Evolutionary conservation across 2,888 invertebrate genomes (phyloP).

Genomic region (Pogonocherus hispidulus): DNA sequence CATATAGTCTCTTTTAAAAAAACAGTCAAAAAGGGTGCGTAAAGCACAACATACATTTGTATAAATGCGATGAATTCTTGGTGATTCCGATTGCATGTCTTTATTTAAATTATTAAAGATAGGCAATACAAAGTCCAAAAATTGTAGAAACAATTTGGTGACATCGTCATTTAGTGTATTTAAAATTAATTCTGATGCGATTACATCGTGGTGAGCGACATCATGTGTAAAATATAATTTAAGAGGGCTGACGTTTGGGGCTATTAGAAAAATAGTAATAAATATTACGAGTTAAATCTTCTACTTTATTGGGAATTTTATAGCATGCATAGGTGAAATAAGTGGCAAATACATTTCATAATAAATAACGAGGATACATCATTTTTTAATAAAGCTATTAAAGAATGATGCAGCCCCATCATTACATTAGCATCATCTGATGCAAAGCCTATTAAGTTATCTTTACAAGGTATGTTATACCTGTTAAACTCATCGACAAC

Average conservation of each 20-base stretch:
- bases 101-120: slow-evolving; percentile 20
- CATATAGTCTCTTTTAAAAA: slow-evolving; percentile 21
- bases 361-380: slow-evolving; percentile 6
- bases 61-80: slow-evolving; percentile 22
- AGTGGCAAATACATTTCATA: slow-evolving; percentile 14
- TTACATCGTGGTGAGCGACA: too few relatives aligned
- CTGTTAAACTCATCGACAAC: too few relatives aligned
- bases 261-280: slow-evolving; percentile 6
- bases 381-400: slow-evolving; percentile 5
- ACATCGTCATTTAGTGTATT: slow-evolving; percentile 17
- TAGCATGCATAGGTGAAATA: neutral
- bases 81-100: too few relatives aligned
- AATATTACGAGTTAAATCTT: neutral
- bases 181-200: too few relatives aligned
- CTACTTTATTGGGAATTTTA: too few relatives aligned
- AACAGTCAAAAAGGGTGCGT: slow-evolving; percentile 21
- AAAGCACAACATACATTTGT: slow-evolving; percentile 22
- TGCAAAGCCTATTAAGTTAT: slow-evolving; percentile 13
- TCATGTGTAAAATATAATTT: too few relatives aligned
- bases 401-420: slow-evolving; percentile 22
- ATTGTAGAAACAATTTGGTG: slow-evolving; percentile 17
- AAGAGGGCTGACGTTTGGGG: slow-evolving; percentile 10
- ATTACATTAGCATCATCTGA: slow-evolving; percentile 15
- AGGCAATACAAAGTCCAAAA: slow-evolving; percentile 24
- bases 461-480: too few relatives aligned